Percentiles rank a stretch among this genome's conserved stretches.
phyloP scores from a whole-genome alignment of 2,113 vertebrate species.

The Clupea harengus region DNA sequence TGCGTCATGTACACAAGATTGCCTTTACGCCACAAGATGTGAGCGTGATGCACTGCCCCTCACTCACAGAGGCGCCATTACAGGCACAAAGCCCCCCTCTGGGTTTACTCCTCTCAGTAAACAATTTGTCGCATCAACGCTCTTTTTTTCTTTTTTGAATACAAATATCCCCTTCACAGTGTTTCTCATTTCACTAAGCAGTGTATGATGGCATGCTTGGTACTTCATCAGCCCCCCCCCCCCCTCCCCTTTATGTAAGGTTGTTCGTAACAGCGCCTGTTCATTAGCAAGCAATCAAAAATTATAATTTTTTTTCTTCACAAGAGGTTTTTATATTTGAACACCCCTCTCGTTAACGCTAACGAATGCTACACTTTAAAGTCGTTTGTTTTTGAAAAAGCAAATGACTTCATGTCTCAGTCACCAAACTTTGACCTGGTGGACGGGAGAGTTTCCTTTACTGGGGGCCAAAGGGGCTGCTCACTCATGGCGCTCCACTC shows the following conservation, averaged over 20 bases:
- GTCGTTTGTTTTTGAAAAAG: slow-evolving; percentile 1
- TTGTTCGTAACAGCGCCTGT: background rate
- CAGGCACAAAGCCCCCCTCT: background rate
- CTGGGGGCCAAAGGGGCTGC: background rate
- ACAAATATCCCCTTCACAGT: background rate
- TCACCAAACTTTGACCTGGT: slow-evolving; percentile 15
- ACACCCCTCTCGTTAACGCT: background rate
- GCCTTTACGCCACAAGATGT: background rate
- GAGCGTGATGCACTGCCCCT: background rate
- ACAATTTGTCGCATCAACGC: slow-evolving; percentile 16
- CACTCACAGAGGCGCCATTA: background rate
- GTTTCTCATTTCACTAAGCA: background rate
- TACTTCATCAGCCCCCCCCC: background rate
- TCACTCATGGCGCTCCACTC: background rate
- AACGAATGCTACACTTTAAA: background rate
- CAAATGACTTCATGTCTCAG: background rate
- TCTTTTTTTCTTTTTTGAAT: background rate
- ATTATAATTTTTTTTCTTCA: background rate
- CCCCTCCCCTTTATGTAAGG: background rate
- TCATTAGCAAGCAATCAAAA: slow-evolving; percentile 8
- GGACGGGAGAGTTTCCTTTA: slow-evolving; percentile 4
- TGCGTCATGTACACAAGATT: background rate
- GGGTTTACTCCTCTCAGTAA: background rate
- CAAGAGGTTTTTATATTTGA: background rate
- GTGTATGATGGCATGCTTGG: background rate